A percentile compares a stretch with the other conserved stretches of the same genome.
These are phyloP conservation scores for Alethe castanea DNA, from an alignment of 2,113 vertebrate species.

Conservation along the genomic window DNA sequence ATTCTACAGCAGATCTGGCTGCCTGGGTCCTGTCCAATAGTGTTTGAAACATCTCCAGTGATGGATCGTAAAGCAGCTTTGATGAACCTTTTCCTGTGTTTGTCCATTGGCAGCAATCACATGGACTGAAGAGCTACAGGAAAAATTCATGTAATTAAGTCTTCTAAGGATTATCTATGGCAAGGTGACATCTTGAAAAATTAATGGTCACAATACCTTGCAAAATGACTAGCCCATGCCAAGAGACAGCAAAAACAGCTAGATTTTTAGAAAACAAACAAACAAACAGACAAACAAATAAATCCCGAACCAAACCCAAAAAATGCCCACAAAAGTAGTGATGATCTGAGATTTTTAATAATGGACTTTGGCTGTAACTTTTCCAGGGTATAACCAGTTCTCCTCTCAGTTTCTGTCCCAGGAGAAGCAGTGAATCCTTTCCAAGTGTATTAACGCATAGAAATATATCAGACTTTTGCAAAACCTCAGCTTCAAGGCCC, in stretches of 20 bases:
- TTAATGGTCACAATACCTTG: neutral
- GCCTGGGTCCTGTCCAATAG: neutral
- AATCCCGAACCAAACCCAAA: accelerated
- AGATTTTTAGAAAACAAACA: neutral
- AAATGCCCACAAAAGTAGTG: neutral
- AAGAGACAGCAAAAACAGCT: neutral
- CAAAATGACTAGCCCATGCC: neutral
- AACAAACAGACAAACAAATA: neutral
- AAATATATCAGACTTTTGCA: neutral
- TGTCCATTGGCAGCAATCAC: neutral
- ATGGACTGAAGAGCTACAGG: neutral
- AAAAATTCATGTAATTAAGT: neutral
- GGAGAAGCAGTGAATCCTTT: neutral
- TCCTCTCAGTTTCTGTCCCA: neutral
- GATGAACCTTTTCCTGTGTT: neutral
- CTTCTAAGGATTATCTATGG: neutral
- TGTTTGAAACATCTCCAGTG: neutral
- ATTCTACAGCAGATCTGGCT: neutral
- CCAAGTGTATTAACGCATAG: neutral
- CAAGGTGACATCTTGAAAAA: neutral
- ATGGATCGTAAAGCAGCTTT: neutral
- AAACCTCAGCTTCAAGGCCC: neutral
- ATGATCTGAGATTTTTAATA: neutral
- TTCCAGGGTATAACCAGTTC: neutral
- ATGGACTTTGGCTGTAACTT: neutral